These are phyloP conservation scores for Parazoanthus atlanticus DNA, from an alignment of 92 coral and sea anemone species.

Conservation along the genomic window DNA sequence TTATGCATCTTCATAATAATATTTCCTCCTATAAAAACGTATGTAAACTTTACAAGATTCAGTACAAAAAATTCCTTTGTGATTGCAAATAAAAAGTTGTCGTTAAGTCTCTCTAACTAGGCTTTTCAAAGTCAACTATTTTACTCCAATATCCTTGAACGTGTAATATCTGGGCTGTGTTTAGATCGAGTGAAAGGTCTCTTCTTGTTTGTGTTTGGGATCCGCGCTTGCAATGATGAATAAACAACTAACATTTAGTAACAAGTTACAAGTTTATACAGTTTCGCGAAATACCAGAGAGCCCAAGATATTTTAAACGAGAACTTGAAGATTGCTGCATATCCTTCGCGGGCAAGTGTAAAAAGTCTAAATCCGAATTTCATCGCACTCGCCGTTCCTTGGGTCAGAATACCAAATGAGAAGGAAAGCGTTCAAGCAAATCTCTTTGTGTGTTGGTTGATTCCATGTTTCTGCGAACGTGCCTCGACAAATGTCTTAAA, in stretches of 20 bases:
- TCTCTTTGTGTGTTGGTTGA: constrained; percentile 13
- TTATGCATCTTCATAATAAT: neutral
- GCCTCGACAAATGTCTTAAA: neutral
- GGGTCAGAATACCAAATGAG: neutral
- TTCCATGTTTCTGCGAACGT: constrained; percentile 10
- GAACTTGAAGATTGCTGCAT: neutral
- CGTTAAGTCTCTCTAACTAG: neutral
- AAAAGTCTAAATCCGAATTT: neutral
- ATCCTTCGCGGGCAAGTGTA: neutral
- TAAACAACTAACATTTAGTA: neutral
- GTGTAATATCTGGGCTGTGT: neutral
- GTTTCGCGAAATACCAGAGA: too few relatives aligned
- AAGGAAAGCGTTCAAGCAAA: neutral
- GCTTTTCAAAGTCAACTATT: neutral
- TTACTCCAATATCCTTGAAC: neutral
- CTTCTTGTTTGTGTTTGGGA: too few relatives aligned
- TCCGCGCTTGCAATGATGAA: too few relatives aligned
- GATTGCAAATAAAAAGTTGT: neutral
- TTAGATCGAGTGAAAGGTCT: neutral
- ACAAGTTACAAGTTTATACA: too few relatives aligned
- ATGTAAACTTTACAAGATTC: neutral
- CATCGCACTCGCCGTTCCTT: neutral
- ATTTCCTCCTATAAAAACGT: constrained; percentile 1
- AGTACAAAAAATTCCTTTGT: neutral
- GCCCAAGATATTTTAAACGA: too few relatives aligned